phyloP scores from a whole-genome alignment of 2,797 vertebrate species.

The Falco naumanni region DNA sequence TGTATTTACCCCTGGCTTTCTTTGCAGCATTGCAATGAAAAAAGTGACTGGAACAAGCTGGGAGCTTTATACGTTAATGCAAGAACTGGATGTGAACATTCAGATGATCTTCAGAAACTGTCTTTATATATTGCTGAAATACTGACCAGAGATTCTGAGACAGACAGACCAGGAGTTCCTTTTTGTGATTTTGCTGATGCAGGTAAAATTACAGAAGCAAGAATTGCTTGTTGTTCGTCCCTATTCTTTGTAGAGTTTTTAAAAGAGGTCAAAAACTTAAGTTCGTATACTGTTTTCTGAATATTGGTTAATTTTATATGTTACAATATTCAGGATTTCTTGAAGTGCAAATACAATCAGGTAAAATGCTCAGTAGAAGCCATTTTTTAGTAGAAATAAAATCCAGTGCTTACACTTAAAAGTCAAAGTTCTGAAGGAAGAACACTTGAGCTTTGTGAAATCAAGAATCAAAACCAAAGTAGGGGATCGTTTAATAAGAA shows the following conservation, averaged over 20 bases:
- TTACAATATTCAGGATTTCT: background rate
- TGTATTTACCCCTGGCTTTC: slow-evolving; percentile 18
- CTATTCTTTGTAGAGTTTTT: background rate
- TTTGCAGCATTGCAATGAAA: slow-evolving; percentile 86
- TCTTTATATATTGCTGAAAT: slow-evolving; percentile 80
- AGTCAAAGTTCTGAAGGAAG: background rate
- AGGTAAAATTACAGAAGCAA: slow-evolving; percentile 76
- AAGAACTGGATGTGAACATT: slow-evolving; percentile 78
- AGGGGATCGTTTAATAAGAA: background rate
- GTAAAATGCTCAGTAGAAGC: background rate
- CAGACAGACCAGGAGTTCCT: slow-evolving; percentile 81
- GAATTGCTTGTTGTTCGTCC: background rate
- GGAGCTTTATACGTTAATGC: slow-evolving; percentile 82
- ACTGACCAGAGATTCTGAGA: slow-evolving; percentile 80
- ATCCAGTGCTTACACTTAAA: background rate
- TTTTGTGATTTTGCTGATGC: slow-evolving; percentile 88
- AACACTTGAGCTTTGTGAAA: background rate
- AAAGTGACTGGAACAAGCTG: slow-evolving; percentile 86
- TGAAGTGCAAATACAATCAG: background rate
- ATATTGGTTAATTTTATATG: background rate
- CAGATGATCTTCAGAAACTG: slow-evolving; percentile 83
- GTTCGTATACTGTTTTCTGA: background rate
- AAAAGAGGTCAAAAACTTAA: background rate
- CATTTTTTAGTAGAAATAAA: background rate
- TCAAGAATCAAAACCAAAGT: background rate